Percentiles rank a stretch among this genome's conserved stretches.
phyloP scores from a whole-genome alignment of 2,113 vertebrate species.

The Leptobrachium ailaonicum region DNA sequence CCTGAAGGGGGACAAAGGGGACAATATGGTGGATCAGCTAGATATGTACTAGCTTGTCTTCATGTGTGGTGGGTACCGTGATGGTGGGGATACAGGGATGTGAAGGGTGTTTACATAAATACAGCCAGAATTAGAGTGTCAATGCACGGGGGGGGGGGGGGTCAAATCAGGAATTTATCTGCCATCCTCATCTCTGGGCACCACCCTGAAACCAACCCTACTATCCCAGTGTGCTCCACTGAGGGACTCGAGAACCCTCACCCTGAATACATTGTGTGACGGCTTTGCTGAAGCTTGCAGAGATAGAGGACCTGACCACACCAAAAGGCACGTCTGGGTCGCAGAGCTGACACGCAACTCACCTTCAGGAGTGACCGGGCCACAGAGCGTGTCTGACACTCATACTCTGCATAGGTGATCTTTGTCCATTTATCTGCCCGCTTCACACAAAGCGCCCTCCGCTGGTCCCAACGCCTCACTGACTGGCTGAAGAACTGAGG shows the following conservation, averaged over 20 bases:
- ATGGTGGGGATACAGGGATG: too few relatives aligned
- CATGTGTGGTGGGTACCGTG: too few relatives aligned
- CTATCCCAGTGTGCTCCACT: neutral
- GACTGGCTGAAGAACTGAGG: conserved; percentile 69
- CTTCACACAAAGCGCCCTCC: conserved; percentile 63
- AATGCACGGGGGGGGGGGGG: too few relatives aligned
- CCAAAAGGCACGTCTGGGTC: neutral
- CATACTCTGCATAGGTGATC: conserved; percentile 67
- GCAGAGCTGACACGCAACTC: conserved; percentile 16
- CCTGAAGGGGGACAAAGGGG: too few relatives aligned
- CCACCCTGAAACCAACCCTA: too few relatives aligned
- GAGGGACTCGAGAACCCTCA: too few relatives aligned
- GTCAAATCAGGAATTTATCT: too few relatives aligned
- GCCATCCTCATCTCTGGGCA: too few relatives aligned
- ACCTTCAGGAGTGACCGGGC: conserved; percentile 78
- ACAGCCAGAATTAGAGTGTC: too few relatives aligned
- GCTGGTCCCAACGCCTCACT: conserved; percentile 55
- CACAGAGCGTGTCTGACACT: conserved; percentile 64
- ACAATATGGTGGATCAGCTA: too few relatives aligned
- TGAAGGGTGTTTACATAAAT: too few relatives aligned
- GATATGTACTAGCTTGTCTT: too few relatives aligned
- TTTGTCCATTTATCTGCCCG: conserved; percentile 56
- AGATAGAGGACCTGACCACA: neutral
- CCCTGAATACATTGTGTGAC: neutral
- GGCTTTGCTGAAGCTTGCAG: neutral